Percentiles rank a stretch among this genome's conserved stretches.
These are phyloP conservation scores for Diachasma alloeum DNA, from an alignment of 1,140 invertebrate species.

Conservation along the genomic window DNA sequence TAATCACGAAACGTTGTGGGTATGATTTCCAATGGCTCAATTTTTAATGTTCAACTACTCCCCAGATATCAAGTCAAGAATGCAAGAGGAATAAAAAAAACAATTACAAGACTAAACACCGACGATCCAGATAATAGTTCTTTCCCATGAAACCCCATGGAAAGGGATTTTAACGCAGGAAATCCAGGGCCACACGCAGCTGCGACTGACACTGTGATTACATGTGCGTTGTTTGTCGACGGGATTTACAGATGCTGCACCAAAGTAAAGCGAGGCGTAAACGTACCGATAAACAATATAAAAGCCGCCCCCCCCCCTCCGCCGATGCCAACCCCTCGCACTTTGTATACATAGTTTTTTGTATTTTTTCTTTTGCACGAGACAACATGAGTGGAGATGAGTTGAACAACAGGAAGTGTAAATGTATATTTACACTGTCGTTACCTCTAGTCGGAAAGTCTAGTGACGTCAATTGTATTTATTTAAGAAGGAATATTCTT, in stretches of 20 bases:
- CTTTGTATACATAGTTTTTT: neutral
- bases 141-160: neutral
- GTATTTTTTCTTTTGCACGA: neutral
- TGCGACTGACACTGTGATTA: slow-evolving; percentile 27
- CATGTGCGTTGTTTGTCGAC: slow-evolving; percentile 28
- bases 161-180: neutral
- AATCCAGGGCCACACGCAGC: slow-evolving; percentile 20
- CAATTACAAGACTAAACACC: too few relatives aligned
- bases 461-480: neutral
- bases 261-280: slow-evolving; percentile 36
- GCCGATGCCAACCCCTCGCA: neutral
- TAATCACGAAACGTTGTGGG: too few relatives aligned
- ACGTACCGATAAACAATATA: slow-evolving; percentile 35
- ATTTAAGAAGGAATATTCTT: neutral
- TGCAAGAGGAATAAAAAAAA: neutral
- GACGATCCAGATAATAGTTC: neutral
- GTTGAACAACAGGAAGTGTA: neutral
- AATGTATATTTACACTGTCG: neutral
- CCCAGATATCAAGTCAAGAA: neutral
- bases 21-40: neutral
- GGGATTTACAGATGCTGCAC: slow-evolving; percentile 32
- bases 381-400: neutral
- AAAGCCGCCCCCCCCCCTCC: neutral
- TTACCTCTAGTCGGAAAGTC: neutral
- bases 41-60: neutral